Percentiles rank a stretch among this genome's conserved stretches.
Conservation (phyloP, 2,888 invertebrate species). For the Tryphoninae sp. region DNA sequence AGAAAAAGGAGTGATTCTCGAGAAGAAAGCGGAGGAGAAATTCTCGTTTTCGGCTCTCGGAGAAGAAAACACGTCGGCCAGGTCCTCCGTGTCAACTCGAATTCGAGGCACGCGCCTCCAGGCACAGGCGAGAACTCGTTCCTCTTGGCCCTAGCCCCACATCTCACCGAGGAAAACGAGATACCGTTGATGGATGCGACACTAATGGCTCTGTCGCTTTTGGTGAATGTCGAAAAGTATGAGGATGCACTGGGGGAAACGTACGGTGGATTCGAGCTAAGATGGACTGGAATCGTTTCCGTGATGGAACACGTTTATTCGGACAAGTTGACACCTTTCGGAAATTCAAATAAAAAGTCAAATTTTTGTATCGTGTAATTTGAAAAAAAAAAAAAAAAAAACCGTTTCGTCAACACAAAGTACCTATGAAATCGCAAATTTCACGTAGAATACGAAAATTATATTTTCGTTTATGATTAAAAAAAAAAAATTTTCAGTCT, state of each 20-base stretch:
- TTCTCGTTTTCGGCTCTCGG: neutral
- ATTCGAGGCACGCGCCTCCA: conserved; percentile 52
- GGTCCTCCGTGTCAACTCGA: conserved; percentile 23
- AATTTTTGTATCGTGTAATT: too few species aligned
- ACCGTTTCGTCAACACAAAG: too few species aligned
- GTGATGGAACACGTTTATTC: neutral
- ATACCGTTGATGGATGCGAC: conserved; percentile 62
- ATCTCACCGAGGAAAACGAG: conserved; percentile 52
- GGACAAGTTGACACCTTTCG: neutral
- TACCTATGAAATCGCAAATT: too few species aligned
- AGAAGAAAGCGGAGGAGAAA: conserved; percentile 15
- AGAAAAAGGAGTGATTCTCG: conserved; percentile 20
- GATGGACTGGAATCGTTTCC: conserved; percentile 16
- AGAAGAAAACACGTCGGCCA: conserved; percentile 36
- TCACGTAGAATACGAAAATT: too few species aligned
- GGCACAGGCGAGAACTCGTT: conserved; percentile 16
- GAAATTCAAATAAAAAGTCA: neutral
- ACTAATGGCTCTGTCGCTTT: conserved; percentile 61
- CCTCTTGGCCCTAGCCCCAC: conserved; percentile 34
- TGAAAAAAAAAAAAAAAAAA: too few species aligned
- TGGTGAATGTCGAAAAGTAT: conserved; percentile 45
- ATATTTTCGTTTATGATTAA: too few species aligned
- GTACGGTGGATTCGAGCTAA: conserved; percentile 5
- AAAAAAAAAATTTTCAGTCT: too few species aligned
- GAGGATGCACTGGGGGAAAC: conserved; percentile 2